These are phyloP conservation scores for Frieseomelitta varia DNA, from an alignment of 1,140 invertebrate species.

Conservation along the genomic window DNA sequence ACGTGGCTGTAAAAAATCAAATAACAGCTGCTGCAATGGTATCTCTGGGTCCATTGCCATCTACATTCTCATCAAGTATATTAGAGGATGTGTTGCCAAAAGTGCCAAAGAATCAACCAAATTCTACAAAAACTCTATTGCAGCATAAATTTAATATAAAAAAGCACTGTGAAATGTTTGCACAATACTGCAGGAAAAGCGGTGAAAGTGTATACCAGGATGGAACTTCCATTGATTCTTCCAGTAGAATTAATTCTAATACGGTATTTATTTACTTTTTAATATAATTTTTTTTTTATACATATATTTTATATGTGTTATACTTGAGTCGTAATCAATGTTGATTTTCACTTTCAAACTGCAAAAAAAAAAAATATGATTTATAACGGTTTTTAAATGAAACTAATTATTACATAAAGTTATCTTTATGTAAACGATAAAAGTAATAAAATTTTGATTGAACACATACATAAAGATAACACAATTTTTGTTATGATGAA, in stretches of 20 bases:
- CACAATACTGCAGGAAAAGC: constrained; percentile 68
- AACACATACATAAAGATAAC: not conserved
- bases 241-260: constrained; percentile 48
- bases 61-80: constrained; percentile 61
- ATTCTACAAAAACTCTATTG: constrained; percentile 72
- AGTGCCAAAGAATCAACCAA: constrained; percentile 74
- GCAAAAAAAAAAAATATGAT: not conserved
- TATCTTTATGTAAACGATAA: constrained; percentile 5
- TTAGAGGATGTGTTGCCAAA: constrained; percentile 73
- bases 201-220: constrained; percentile 35
- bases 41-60: constrained; percentile 69
- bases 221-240: constrained; percentile 42
- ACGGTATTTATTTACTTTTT: constrained; percentile 57
- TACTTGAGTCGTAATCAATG: too few species aligned
- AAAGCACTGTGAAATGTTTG: constrained; percentile 74
- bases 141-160: constrained; percentile 76
- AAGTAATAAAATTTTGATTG: not conserved
- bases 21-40: constrained; percentile 72
- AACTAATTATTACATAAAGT: not conserved
- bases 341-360: not conserved
- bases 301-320: not conserved
- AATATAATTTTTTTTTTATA: not conserved
- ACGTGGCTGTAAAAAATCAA: constrained; percentile 69
- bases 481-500: not conserved
- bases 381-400: not conserved